phyloP scores from a whole-genome alignment of 23 tunicate species.

The Corella eumyota region DNA sequence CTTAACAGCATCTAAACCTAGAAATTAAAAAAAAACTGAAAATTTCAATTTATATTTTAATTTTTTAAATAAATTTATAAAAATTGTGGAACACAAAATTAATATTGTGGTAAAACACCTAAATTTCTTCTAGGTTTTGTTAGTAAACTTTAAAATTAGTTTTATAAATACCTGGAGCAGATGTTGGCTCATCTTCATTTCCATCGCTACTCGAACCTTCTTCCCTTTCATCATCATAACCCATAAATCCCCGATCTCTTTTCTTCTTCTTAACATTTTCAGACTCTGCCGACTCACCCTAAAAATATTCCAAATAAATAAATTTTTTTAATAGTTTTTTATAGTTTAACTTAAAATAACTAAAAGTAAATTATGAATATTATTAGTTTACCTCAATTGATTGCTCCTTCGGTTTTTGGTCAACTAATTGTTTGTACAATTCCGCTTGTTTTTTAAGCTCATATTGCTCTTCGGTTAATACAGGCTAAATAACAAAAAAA shows the following conservation, averaged over 20 bases:
- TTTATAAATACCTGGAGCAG: not conserved
- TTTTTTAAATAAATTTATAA: not conserved
- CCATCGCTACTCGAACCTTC: constrained; percentile 11
- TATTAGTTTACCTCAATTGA: too few relatives aligned
- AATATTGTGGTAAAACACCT: too few relatives aligned
- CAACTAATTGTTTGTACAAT: constrained; percentile 66
- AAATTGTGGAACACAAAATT: too few relatives aligned
- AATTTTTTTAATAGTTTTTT: too few relatives aligned
- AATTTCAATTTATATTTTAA: not conserved
- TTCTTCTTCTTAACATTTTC: constrained; percentile 63
- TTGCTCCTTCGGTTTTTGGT: constrained; percentile 34
- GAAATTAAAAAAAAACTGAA: not conserved
- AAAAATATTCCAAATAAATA: too few relatives aligned
- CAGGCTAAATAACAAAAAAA: constrained; percentile 10
- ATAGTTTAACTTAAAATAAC: too few relatives aligned
- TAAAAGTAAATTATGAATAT: too few relatives aligned
- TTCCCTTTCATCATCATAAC: constrained; percentile 53
- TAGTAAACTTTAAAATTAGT: not conserved
- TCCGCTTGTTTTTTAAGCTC: constrained; percentile 81
- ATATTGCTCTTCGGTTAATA: constrained; percentile 50
- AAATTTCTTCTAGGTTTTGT: too few relatives aligned
- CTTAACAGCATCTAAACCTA: not conserved
- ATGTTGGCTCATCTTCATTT: constrained; percentile 10
- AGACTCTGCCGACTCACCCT: too few relatives aligned
- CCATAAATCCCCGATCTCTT: constrained; percentile 52